Evolutionary conservation across 1,140 invertebrate species (phyloP).

Genomic region (Drosophila orosa): DNA sequence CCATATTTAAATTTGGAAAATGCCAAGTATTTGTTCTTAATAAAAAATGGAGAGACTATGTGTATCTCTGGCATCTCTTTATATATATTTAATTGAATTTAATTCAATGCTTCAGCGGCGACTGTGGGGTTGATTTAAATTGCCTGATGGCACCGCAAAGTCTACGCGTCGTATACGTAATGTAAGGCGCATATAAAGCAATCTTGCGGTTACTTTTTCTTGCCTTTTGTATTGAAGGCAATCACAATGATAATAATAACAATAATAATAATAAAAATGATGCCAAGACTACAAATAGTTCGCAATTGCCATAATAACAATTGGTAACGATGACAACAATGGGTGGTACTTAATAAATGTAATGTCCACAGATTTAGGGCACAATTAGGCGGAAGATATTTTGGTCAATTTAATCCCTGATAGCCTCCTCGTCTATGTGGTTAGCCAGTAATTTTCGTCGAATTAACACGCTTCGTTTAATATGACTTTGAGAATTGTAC

Average conservation of each 20-base stretch:
- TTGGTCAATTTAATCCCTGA: conserved; percentile 56
- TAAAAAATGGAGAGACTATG: neutral
- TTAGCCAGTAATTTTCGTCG: conserved; percentile 22
- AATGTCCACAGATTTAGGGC: conserved; percentile 66
- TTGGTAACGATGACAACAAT: conserved; percentile 54
- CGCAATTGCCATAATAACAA: conserved; percentile 35
- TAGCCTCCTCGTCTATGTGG: conserved; percentile 10
- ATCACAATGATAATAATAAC: conserved; percentile 55
- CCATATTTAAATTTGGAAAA: neutral
- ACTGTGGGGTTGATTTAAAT: conserved; percentile 15
- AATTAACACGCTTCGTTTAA: conserved; percentile 20
- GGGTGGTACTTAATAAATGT: conserved; percentile 68
- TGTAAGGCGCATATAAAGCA: conserved; percentile 67
- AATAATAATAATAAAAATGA: conserved; percentile 51
- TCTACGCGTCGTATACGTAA: conserved; percentile 61
- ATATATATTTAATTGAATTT: conserved; percentile 18
- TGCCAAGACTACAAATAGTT: conserved; percentile 16
- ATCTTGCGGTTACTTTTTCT: conserved; percentile 62
- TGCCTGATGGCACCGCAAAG: conserved; percentile 20
- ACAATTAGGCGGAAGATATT: conserved; percentile 58
- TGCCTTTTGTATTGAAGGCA: conserved; percentile 47
- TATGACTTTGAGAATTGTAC: neutral
- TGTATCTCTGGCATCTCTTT: neutral
- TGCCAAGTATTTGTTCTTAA: neutral
- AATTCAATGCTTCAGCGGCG: conserved; percentile 1